These are phyloP conservation scores for Urosaurus nigricauda DNA, from an alignment of 2,797 vertebrate species.

Conservation along the genomic window DNA sequence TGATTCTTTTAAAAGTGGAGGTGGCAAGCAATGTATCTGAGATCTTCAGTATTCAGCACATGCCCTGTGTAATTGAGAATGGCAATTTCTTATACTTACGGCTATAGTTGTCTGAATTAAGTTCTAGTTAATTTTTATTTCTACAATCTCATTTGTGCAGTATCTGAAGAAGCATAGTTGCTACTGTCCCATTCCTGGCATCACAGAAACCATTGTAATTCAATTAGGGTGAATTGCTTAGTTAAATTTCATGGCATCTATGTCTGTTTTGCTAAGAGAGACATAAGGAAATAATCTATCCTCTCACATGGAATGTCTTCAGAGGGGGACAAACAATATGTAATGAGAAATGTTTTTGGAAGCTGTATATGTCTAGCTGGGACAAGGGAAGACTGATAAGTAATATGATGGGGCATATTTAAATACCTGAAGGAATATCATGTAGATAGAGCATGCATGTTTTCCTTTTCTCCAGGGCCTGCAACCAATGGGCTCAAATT, in stretches of 20 bases:
- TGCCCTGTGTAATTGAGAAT: background rate
- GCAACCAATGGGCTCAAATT: no score
- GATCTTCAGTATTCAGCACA: background rate
- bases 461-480: no score
- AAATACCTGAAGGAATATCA: no score
- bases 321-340: no score
- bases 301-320: no score
- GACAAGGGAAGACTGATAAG: no score
- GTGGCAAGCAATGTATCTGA: no score
- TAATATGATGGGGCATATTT: no score
- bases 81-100: background rate
- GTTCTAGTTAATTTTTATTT: background rate
- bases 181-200: background rate
- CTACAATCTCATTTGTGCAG: background rate
- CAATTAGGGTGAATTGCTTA: background rate
- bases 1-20: no score
- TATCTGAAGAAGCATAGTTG: background rate
- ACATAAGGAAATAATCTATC: background rate
- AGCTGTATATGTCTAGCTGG: no score
- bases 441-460: no score
- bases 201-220: background rate
- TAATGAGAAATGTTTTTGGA: no score
- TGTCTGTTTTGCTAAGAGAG: background rate
- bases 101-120: background rate
- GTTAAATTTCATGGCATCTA: background rate